Conservation (phyloP, 1,140 invertebrate species). For the Ceratosolen fusciceps region DNA sequence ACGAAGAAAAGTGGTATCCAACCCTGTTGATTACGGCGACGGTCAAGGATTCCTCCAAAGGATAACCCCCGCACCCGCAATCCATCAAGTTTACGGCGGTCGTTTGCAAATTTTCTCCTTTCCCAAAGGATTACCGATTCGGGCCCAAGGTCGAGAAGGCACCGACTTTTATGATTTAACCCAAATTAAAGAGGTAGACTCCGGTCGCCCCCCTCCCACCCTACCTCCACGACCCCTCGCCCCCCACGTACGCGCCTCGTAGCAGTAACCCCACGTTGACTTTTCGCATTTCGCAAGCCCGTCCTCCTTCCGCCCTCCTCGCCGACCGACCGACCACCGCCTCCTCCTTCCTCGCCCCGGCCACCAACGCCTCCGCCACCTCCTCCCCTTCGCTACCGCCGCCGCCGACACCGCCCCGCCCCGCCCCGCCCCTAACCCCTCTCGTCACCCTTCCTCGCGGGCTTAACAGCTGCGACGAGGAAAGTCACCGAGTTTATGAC, state of each 20-base stretch:
- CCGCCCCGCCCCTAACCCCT: no score
- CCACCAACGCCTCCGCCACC: no score
- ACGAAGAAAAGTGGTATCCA: constrained; percentile 40
- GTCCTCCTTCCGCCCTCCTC: neutral
- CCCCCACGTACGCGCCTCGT: neutral
- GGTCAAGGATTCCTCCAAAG: constrained; percentile 53
- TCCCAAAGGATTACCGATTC: constrained; percentile 58
- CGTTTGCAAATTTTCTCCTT: constrained; percentile 61
- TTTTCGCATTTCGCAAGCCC: constrained; percentile 48
- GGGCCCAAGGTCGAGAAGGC: constrained; percentile 51
- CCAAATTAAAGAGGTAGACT: constrained; percentile 67
- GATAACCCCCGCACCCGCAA: constrained; percentile 45
- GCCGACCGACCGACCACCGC: no score
- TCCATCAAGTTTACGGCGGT: constrained; percentile 62
- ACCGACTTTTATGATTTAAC: constrained; percentile 62
- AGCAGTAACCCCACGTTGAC: constrained; percentile 43
- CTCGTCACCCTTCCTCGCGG: neutral
- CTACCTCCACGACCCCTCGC: no score
- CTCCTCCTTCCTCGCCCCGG: no score
- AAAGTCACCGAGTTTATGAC: constrained; percentile 26
- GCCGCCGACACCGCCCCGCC: no score
- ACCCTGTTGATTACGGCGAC: constrained; percentile 48
- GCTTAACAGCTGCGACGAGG: neutral
- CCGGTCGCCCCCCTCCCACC: no score
- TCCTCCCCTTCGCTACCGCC: no score